These are phyloP conservation scores for Liasis olivaceus DNA, from an alignment of 2,797 vertebrate species.

Conservation along the genomic window DNA sequence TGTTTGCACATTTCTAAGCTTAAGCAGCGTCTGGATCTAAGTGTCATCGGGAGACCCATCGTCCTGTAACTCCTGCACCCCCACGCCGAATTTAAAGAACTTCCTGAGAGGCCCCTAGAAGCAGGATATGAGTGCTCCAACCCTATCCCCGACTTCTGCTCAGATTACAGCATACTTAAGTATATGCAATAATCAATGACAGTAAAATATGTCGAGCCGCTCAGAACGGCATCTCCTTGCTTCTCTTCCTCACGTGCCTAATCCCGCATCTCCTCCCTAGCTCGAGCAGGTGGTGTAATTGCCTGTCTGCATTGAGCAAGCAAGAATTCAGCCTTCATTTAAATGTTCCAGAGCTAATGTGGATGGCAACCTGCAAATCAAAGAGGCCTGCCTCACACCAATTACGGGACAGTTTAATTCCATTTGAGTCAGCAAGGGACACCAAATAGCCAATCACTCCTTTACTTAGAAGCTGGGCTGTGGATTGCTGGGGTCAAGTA, in stretches of 20 bases:
- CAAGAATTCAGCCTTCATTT: neutral
- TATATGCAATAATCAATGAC: neutral
- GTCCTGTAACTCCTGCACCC: neutral
- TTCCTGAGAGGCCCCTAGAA: neutral
- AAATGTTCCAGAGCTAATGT: neutral
- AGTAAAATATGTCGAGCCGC: neutral
- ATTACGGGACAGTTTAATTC: conserved; percentile 60
- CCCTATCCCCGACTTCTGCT: neutral
- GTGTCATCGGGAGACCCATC: neutral
- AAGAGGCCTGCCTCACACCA: conserved; percentile 30
- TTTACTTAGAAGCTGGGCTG: conserved; percentile 61
- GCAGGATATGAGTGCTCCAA: neutral
- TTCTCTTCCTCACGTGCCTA: neutral
- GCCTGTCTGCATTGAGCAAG: neutral
- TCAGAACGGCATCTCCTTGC: too few species aligned
- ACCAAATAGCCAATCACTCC: conserved; percentile 54
- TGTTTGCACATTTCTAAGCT: neutral
- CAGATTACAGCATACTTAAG: neutral
- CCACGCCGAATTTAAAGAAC: too few species aligned
- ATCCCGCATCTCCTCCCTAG: too few species aligned
- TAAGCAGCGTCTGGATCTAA: neutral
- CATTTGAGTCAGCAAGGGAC: conserved; percentile 45
- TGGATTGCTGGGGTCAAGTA: conserved; percentile 69
- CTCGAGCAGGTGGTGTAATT: too few species aligned
- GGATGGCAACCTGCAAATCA: conserved; percentile 28